Base-by-base conservation (phyloP, 2,113 vertebrate species). In the Alectura lathami region DNA sequence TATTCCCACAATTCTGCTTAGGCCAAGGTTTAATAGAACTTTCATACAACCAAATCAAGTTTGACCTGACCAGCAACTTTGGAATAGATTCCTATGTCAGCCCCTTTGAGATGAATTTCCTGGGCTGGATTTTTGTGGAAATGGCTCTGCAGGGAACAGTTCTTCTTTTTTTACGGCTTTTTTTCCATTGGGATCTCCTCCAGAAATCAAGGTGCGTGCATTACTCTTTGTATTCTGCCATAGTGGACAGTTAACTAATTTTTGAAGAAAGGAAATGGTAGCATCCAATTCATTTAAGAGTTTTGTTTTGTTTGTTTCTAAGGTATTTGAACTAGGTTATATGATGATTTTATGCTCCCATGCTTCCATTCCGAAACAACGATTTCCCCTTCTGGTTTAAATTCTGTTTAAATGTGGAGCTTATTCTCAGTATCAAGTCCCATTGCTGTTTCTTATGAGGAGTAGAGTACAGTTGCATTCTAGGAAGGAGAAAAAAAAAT, bases 1-100 rank as follows among this genome's bases (percentile, higher is more conserved):
- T 98, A 86, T 98, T 98, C n/a, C 98, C 98, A 48, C 98, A 98
- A 22, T 98, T 98, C 93, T 98, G 98, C 94, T 92, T 98, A 89
- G 98, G 98, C 13, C 97, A 98, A 53, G 98, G 98, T 7, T 96
- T 98, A 75, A 96, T 97, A 57, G 97, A 98, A 47, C 97, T 98
- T 72, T 98, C 97, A 0, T 98, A 98, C 51, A 98, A 97, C 57
- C 98, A 98, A 66, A 97, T 98, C 78, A 97, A 95, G 11, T 97
- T 97, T 56, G 97, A 98, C 75, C 91, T 98, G 60, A 97, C 97
- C 32, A 95, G 91, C 36, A 95, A 54, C 60, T 96, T 98, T 20
- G 97, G 97, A 79, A 63, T 98, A 26, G 97, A 98, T 86, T 96
- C 97, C 5, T 98, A 98, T 1, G 91, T 97, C 62, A 98, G 95